phyloP scores from a whole-genome alignment of 2,888 invertebrate species.

The Thumatha senex region DNA sequence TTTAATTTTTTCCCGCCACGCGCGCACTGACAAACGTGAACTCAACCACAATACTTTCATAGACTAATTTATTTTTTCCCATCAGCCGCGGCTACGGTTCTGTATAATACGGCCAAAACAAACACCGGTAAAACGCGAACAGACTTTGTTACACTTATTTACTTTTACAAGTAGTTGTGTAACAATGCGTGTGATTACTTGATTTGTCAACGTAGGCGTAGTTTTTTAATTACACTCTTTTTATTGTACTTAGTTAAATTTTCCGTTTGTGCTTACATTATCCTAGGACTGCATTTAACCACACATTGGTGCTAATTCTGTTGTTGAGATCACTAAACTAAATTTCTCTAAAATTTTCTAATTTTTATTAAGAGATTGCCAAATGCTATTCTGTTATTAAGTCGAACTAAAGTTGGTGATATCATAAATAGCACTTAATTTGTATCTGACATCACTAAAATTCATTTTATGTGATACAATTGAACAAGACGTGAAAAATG shows the following conservation, averaged over 20 bases:
- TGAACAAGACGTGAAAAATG: too few relatives aligned
- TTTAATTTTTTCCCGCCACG: conserved; percentile 40
- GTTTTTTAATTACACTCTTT: conserved; percentile 31
- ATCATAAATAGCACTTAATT: too few relatives aligned
- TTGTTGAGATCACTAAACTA: too few relatives aligned
- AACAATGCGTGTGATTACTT: conserved; percentile 51
- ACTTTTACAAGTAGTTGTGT: conserved; percentile 46
- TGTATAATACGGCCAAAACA: conserved; percentile 41
- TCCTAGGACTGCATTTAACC: too few relatives aligned
- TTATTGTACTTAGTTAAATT: neutral
- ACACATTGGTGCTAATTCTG: too few relatives aligned
- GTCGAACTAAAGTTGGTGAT: too few relatives aligned
- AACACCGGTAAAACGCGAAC: conserved; percentile 44
- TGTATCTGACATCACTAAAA: too few relatives aligned
- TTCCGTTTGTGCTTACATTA: conserved; percentile 1
- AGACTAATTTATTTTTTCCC: conserved; percentile 48
- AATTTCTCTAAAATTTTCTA: too few relatives aligned
- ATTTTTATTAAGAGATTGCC: too few relatives aligned
- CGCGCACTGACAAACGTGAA: conserved; percentile 39
- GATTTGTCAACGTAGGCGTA: conserved; percentile 44
- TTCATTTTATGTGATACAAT: too few relatives aligned
- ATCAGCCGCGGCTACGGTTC: conserved; percentile 4
- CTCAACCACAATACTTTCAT: conserved; percentile 44
- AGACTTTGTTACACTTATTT: conserved; percentile 42
- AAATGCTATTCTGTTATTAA: too few relatives aligned